These are phyloP conservation scores for Trichosurus vulpecula DNA, from an alignment of 2,797 vertebrate genomes.

Conservation along the genomic window DNA sequence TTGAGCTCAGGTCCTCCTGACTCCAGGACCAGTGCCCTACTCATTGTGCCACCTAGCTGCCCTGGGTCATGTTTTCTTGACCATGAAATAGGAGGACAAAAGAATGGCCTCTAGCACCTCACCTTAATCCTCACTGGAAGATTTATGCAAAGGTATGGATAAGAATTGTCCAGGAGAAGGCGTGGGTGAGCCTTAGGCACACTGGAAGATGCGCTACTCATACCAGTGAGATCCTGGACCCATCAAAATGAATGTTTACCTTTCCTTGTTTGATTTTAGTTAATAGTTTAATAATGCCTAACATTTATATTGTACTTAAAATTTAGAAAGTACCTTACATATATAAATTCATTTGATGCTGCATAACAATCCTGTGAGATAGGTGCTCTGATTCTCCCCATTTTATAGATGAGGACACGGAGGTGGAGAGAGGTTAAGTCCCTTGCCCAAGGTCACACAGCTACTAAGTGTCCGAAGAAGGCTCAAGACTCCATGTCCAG, in stretches of 20 bases:
- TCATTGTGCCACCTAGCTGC: too few species aligned
- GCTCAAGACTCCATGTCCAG: not conserved
- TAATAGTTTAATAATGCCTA: not conserved
- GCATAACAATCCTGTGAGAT: not conserved
- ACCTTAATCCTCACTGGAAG: not conserved
- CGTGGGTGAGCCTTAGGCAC: not conserved
- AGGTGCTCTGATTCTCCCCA: not conserved
- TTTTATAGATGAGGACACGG: not conserved
- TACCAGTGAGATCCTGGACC: not conserved
- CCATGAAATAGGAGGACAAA: not conserved
- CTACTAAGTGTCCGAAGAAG: not conserved
- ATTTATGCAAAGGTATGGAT: not conserved
- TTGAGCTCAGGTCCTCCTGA: too few species aligned
- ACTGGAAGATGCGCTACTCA: not conserved
- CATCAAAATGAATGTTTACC: not conserved
- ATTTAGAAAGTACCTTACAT: not conserved
- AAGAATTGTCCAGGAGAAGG: not conserved
- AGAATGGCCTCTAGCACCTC: not conserved
- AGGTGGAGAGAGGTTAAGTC: not conserved
- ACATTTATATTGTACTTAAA: not conserved
- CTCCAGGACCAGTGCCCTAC: too few species aligned
- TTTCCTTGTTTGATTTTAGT: not conserved
- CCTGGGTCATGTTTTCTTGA: not conserved
- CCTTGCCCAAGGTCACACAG: not conserved
- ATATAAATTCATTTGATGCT: not conserved